Evolutionary conservation across 2,797 vertebrate species (phyloP).

Genomic region (Mionectes olivaceus): DNA sequence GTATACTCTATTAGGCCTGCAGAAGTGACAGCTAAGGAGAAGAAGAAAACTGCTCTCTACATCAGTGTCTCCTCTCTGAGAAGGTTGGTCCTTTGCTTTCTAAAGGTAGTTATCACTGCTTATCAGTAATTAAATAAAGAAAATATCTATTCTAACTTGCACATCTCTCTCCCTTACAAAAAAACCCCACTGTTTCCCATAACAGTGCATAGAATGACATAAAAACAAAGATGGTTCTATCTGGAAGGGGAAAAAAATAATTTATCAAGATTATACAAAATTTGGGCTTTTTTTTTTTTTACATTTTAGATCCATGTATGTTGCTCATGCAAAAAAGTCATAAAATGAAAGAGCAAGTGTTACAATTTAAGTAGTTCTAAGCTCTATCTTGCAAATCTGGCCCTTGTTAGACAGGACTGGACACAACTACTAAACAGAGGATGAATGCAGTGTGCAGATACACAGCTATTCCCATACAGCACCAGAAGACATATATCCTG

Average conservation of each 20-base stretch:
- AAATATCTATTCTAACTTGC: neutral
- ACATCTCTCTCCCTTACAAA: neutral
- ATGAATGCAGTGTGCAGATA: neutral
- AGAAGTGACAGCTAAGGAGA: neutral
- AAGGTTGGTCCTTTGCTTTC: neutral
- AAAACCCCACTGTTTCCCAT: neutral
- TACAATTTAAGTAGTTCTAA: neutral
- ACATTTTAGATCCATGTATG: neutral
- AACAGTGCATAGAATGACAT: neutral
- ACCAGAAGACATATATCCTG: fast-evolving
- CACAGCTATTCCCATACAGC: neutral
- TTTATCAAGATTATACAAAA: neutral
- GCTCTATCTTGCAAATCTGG: neutral
- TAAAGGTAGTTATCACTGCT: neutral
- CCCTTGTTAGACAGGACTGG: neutral
- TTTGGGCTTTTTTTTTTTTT: fast-evolving
- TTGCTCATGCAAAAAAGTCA: neutral
- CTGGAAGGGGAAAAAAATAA: neutral
- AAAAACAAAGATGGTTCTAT: neutral
- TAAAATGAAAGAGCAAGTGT: neutral
- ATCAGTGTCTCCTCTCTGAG: neutral
- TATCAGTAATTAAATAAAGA: neutral
- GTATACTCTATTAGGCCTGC: neutral
- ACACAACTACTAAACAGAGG: neutral
- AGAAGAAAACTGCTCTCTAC: neutral